These are phyloP conservation scores for Henicopernis longicauda DNA, from an alignment of 2,113 vertebrate species.

Conservation along the genomic window DNA sequence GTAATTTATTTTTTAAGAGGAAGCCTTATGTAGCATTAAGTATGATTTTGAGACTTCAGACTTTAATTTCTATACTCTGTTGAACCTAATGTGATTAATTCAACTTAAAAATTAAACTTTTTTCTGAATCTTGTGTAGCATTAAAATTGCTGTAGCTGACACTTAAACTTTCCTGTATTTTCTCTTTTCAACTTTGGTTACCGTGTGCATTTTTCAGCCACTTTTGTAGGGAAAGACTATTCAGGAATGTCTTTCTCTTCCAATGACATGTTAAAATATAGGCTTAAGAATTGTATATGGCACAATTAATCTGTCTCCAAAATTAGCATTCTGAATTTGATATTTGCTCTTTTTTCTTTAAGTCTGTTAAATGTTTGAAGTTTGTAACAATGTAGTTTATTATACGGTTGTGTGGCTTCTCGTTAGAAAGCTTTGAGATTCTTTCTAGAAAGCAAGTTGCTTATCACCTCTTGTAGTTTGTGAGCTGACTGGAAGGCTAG, in stretches of 20 bases:
- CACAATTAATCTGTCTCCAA: background rate
- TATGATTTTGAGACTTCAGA: background rate
- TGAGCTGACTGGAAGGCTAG: background rate
- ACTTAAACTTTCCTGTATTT: background rate
- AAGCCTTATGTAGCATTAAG: background rate
- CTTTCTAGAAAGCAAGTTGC: background rate
- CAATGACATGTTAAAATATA: background rate
- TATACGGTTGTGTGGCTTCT: background rate
- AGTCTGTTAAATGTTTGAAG: rapidly evolving
- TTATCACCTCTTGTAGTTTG: background rate
- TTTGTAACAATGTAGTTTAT: background rate
- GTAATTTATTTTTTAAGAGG: background rate
- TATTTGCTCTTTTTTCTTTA: background rate
- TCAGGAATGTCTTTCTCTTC: background rate
- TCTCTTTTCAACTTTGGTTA: background rate
- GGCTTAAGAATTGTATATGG: background rate
- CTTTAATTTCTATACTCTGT: background rate
- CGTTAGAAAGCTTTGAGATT: background rate
- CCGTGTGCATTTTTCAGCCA: background rate
- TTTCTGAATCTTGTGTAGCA: background rate
- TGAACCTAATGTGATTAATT: background rate
- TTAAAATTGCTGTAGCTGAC: background rate
- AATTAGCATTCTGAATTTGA: background rate
- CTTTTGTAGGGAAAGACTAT: background rate
- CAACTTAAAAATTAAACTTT: background rate